These are phyloP conservation scores for Toxotes chatareus DNA, from an alignment of 2,113 vertebrate species.

Conservation along the genomic window DNA sequence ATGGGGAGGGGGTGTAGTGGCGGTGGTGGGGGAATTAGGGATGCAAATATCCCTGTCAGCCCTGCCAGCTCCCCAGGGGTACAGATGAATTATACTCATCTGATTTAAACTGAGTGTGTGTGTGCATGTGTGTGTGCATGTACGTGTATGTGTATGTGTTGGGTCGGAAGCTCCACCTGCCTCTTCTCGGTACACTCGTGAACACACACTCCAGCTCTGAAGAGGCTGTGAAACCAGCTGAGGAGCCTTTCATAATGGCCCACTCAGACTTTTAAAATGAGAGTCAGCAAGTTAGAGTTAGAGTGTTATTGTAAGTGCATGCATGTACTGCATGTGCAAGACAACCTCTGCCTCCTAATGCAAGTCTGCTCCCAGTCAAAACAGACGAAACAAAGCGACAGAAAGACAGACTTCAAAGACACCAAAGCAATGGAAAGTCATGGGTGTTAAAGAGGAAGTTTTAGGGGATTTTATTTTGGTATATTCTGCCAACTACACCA, in stretches of 20 bases:
- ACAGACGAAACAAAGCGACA: slow-evolving; percentile 14
- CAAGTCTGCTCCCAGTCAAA: slow-evolving; percentile 13
- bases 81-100: slow-evolving; percentile 76
- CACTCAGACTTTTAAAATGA: slow-evolving; percentile 51
- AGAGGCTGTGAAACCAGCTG: slow-evolving; percentile 33
- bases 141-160: slow-evolving; percentile 20
- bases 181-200: slow-evolving; percentile 24
- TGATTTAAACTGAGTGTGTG: slow-evolving; percentile 59
- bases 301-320: slow-evolving; percentile 35
- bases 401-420: slow-evolving; percentile 22
- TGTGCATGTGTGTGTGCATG: slow-evolving; percentile 1
- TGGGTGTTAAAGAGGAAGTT: not conserved
- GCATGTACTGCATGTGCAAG: slow-evolving; percentile 5
- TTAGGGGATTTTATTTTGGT: slow-evolving; percentile 6
- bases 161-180: slow-evolving; percentile 60
- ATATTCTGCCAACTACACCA: slow-evolving; percentile 7
- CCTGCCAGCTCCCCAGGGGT: slow-evolving; percentile 65
- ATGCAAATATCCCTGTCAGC: slow-evolving; percentile 82
- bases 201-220: slow-evolving; percentile 45
- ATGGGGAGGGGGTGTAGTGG: slow-evolving; percentile 3
- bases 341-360: slow-evolving; percentile 57
- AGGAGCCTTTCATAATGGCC: slow-evolving; percentile 55
- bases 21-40: slow-evolving; percentile 69
- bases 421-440: not conserved
- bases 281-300: slow-evolving; percentile 61